Evolutionary conservation across 2,888 invertebrate genomes (phyloP), one percentile per base, ranked within the genome.

Genomic region (Noctua fimbriata): DNA sequence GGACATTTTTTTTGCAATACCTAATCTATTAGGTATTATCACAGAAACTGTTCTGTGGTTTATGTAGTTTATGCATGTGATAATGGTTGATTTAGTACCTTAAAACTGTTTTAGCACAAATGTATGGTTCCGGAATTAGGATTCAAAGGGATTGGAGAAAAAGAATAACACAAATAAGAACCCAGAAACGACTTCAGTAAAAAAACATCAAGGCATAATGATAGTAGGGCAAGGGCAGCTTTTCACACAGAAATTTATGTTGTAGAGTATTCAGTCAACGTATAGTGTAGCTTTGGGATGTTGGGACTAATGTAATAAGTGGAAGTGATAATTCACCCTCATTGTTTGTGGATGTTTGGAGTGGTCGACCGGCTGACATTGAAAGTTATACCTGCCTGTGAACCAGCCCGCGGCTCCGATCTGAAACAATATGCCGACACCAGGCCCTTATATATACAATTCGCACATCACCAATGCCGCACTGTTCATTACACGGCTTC

Each of bases 351-450:
- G 98, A 97, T 98, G 98, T 97, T 98, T 98, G 95, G 98, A 98
- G 98, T 99, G 98, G 98, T 99, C 99, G 96, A 99, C 99, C 93
- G 99, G 99, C 97, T 99, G 99, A 98, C 99, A 99, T 96, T 98
- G 98, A 97, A 98, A 98, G 97, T 98, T 99, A 98, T 99, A 99
- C 96, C 98, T 98, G 95, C 98, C 98, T 95, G 98, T 98, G 97
- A 99, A 98, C 99, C 99, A 99, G 96, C 99, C 99, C 94, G 98
- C 98, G 97, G 98, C 97, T 96, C 98, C 98, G 97, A 99, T 98
- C 99, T 99, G 98, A 97, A 98, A 98, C 97, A 97, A 97, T 94
- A 96, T 90, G 92, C 95, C 95, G 93, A 94, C 95, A 96, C 95
- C 96, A 93, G 91, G 92, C 94, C 95, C 94, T 94, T 93, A 89